Conservation (phyloP, 1,140 invertebrate genomes). For the Hyles euphorbiae region DNA sequence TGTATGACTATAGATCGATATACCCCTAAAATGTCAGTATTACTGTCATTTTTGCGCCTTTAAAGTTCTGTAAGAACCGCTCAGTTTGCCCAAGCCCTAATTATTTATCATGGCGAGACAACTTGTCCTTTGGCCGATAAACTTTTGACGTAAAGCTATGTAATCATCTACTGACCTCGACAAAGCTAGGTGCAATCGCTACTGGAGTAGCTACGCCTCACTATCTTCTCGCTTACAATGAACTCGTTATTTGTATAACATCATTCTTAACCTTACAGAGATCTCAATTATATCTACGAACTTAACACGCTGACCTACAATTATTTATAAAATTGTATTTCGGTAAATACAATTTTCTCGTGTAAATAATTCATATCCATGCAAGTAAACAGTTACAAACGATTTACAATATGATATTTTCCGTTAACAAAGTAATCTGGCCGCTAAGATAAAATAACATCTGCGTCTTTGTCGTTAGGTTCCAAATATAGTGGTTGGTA, state of each 20-base stretch:
- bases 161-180: not conserved
- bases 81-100: no score
- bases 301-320: constrained; percentile 5
- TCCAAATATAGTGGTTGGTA: constrained; percentile 16
- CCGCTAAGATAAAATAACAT: constrained; percentile 21
- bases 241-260: no score
- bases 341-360: constrained; percentile 13
- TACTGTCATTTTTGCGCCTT: no score
- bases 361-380: constrained; percentile 31
- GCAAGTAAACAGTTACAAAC: constrained; percentile 21
- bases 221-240: not conserved
- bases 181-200: constrained; percentile 8
- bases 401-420: constrained; percentile 16
- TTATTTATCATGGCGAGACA: no score
- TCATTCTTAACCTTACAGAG: no score
- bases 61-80: no score
- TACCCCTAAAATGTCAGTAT: no score
- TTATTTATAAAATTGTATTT: constrained; percentile 11
- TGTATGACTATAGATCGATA: no score
- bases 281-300: not conserved
- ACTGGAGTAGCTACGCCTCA: constrained; percentile 1
- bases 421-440: constrained; percentile 22
- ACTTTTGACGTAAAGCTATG: no score
- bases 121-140: no score
- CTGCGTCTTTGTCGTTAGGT: constrained; percentile 8